Evolutionary conservation across 2,113 vertebrate genomes (phyloP).

Genomic region (Galeopterus variegatus): DNA sequence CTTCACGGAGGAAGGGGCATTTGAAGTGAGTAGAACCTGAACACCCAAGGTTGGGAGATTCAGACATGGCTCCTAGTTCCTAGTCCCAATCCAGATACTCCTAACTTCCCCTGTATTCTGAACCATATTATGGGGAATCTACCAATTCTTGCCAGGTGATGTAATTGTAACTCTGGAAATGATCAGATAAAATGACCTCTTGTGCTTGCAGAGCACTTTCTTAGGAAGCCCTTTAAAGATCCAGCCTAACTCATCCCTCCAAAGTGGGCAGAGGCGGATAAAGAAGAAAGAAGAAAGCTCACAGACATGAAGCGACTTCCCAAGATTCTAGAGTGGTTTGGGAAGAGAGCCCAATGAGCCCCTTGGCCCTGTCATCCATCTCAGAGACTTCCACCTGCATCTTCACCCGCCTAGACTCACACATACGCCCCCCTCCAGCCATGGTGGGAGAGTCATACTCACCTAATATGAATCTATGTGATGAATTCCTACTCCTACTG

Average conservation of each 20-base stretch:
- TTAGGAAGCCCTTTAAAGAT: slow-evolving; percentile 50
- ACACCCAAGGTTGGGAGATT: neutral
- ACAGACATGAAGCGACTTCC: neutral
- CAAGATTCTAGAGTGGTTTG: neutral
- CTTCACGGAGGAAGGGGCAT: neutral
- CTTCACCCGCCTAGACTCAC: neutral
- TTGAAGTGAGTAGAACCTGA: neutral
- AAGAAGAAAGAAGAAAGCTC: neutral
- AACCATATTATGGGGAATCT: neutral
- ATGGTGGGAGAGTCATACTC: neutral
- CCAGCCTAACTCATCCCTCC: neutral
- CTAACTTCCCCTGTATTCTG: neutral
- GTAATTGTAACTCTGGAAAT: neutral
- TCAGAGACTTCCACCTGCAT: neutral
- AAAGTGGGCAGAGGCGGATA: neutral
- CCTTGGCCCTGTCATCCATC: too few relatives aligned
- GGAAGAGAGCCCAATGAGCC: neutral
- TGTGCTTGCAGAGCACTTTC: neutral
- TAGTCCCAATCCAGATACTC: neutral
- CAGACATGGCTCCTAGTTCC: neutral
- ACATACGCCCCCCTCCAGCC: too few relatives aligned
- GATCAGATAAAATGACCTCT: neutral
- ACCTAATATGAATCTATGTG: neutral
- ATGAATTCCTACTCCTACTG: neutral
- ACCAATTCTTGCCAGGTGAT: neutral